Evolutionary conservation across 2,797 vertebrate species (phyloP).

Genomic region (Peromyscus eremicus): DNA sequence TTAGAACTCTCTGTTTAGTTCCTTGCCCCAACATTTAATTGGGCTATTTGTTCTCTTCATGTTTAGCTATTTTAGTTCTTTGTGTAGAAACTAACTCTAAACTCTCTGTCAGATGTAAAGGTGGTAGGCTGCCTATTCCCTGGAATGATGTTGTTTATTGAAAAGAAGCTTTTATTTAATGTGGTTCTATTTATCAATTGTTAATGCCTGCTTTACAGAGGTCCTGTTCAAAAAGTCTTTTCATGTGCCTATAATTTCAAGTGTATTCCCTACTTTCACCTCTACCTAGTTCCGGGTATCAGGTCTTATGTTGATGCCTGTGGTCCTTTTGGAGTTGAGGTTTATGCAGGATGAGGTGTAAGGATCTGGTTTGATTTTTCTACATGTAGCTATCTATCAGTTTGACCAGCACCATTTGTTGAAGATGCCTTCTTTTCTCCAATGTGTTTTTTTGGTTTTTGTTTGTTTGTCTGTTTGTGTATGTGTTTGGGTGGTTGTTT

Average conservation of each 20-base stretch:
- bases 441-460: background rate
- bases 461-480: background rate
- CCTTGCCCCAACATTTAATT: background rate
- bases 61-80: background rate
- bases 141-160: background rate
- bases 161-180: background rate
- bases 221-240: background rate
- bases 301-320: background rate
- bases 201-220: background rate
- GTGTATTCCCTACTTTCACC: background rate
- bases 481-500: background rate
- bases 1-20: too few relatives aligned
- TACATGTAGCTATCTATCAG: background rate
- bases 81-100: background rate
- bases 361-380: background rate
- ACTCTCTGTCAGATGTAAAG: background rate
- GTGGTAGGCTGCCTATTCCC: background rate
- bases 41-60: background rate
- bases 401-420: background rate
- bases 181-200: background rate
- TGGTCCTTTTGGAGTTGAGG: too few relatives aligned
- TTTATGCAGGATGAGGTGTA: background rate
- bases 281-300: background rate
- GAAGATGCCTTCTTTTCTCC: background rate
- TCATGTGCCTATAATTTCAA: background rate